A percentile compares a stretch with the other conserved stretches of the same genome.
phyloP scores from a whole-genome alignment of 2,888 invertebrate genomes.

The Lordiphosa fenestrarum region DNA sequence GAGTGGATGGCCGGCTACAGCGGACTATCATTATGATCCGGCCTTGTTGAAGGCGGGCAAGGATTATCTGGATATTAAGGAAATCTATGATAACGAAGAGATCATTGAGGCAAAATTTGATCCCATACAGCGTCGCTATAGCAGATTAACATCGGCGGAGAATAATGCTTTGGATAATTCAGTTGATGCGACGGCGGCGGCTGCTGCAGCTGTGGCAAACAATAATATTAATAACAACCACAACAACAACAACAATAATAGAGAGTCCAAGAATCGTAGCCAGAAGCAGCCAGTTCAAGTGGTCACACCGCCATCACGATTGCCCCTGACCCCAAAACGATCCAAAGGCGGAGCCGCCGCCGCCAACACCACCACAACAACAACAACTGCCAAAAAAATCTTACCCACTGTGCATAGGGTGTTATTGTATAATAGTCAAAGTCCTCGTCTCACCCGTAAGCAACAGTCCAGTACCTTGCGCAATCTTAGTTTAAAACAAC shows the following conservation, averaged over 20 bases:
- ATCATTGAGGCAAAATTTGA: constrained; percentile 34
- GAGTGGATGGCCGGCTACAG: constrained; percentile 48
- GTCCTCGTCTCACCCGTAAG: constrained; percentile 72
- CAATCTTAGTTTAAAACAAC: constrained; percentile 16
- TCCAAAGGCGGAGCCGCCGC: constrained; percentile 19
- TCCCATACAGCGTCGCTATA: constrained; percentile 49
- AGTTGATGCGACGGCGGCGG: constrained; percentile 14
- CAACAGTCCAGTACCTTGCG: constrained; percentile 36
- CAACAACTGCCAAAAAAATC: constrained; percentile 53
- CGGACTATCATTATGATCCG: constrained; percentile 16
- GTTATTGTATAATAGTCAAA: constrained; percentile 76
- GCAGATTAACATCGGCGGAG: constrained; percentile 49
- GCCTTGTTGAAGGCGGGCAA: constrained; percentile 14
- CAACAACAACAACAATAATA: constrained; percentile 35
- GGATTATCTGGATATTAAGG: constrained; percentile 34
- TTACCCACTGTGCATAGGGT: constrained; percentile 74
- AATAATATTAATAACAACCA: constrained; percentile 3
- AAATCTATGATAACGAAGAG: constrained; percentile 30
- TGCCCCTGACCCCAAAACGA: constrained; percentile 63
- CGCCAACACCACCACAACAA: background rate
- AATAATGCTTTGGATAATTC: constrained; percentile 28
- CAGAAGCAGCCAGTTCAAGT: constrained; percentile 24
- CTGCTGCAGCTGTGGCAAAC: background rate
- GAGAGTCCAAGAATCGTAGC: constrained; percentile 16
- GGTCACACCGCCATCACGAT: constrained; percentile 30